phyloP scores from a whole-genome alignment of 1,140 invertebrate genomes.

The Penaeus indicus region DNA sequence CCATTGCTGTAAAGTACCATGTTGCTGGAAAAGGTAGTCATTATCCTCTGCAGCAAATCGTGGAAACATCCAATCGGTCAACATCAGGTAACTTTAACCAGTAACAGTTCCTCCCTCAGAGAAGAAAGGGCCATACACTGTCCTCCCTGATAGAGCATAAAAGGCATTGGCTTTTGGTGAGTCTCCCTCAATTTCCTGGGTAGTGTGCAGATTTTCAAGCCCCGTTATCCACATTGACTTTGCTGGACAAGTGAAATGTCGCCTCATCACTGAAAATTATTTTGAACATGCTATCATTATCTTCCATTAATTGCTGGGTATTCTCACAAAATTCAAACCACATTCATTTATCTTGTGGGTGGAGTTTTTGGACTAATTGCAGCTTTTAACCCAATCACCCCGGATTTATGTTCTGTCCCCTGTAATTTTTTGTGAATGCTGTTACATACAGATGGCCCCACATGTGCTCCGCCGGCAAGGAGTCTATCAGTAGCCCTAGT shows the following conservation, averaged over 20 bases:
- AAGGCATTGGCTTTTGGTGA: slow-evolving; percentile 10
- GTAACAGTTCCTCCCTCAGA: slow-evolving; percentile 17
- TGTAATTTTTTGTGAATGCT: too few species aligned
- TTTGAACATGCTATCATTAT: too few species aligned
- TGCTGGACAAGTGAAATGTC: not conserved
- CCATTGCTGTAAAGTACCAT: not conserved
- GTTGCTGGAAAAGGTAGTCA: slow-evolving; percentile 8
- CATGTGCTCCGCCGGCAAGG: too few species aligned
- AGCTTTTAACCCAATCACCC: too few species aligned
- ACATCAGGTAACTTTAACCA: not conserved
- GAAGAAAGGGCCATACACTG: not conserved
- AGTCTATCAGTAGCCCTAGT: too few species aligned
- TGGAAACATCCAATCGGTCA: not conserved
- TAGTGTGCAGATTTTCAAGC: not conserved
- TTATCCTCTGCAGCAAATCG: not conserved
- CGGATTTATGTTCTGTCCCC: too few species aligned
- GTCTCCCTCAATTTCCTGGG: slow-evolving; percentile 11
- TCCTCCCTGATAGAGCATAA: not conserved
- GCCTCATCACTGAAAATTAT: slow-evolving; percentile 10
- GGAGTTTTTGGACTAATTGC: too few species aligned
- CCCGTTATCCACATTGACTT: slow-evolving; percentile 22
- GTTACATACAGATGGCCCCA: too few species aligned
- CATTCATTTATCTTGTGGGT: too few species aligned
- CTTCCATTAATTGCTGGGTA: too few species aligned
- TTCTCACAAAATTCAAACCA: too few species aligned